Evolutionary conservation across 2,888 invertebrate species (phyloP).

Genomic region (Augiades crinisus): DNA sequence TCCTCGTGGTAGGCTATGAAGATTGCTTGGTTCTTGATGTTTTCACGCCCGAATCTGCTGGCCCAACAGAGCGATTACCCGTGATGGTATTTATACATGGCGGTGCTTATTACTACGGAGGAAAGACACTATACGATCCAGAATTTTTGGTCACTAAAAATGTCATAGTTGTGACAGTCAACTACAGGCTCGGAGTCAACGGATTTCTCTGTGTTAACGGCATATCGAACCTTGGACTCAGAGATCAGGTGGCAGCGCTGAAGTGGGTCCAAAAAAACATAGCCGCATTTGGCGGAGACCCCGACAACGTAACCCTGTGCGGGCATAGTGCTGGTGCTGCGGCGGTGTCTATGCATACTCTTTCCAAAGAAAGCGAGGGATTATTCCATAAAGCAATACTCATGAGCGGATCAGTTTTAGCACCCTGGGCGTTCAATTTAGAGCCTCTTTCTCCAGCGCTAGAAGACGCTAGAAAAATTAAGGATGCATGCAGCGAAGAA

Average conservation of each 20-base stretch:
- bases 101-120: conserved; percentile 68
- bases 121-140: conserved; percentile 65
- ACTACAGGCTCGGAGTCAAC: conserved; percentile 64
- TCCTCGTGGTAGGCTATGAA: conserved; percentile 53
- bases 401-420: conserved; percentile 59
- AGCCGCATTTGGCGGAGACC: conserved; percentile 66
- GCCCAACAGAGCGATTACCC: conserved; percentile 43
- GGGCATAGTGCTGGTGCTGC: conserved; percentile 70
- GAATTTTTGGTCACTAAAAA: conserved; percentile 64
- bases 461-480: conserved; percentile 56
- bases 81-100: conserved; percentile 70
- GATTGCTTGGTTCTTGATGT: conserved; percentile 66
- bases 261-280: conserved; percentile 68
- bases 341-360: conserved; percentile 61
- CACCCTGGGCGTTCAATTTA: conserved; percentile 65
- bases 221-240: conserved; percentile 63
- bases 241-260: conserved; percentile 68
- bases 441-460: conserved; percentile 49
- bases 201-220: conserved; percentile 66
- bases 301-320: conserved; percentile 65
- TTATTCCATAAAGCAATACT: conserved; percentile 67
- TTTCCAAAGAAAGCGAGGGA: conserved; percentile 55
- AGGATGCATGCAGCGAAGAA: conserved; percentile 37
- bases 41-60: conserved; percentile 47
- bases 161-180: conserved; percentile 56